These are phyloP conservation scores for Thunnus maccoyii DNA, from an alignment of 2,113 vertebrate genomes.

Conservation along the genomic window DNA sequence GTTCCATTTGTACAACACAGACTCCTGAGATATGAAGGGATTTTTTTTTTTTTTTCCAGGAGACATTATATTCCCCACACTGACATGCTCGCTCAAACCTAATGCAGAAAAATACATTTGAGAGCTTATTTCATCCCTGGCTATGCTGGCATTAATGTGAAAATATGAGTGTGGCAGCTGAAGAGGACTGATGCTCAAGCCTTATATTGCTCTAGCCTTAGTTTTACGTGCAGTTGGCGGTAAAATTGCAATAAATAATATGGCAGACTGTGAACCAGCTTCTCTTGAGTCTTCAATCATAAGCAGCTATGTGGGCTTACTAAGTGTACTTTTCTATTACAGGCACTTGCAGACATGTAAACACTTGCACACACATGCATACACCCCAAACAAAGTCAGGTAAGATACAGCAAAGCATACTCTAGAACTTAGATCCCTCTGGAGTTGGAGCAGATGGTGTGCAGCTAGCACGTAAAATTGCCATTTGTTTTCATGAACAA, in stretches of 20 bases:
- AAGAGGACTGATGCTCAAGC: slow-evolving; percentile 24
- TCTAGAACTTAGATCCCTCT: slow-evolving; percentile 8
- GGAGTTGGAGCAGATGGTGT: slow-evolving; percentile 46
- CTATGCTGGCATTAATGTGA: slow-evolving; percentile 47
- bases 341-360: slow-evolving; percentile 7
- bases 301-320: neutral
- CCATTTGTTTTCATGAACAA: slow-evolving; percentile 40
- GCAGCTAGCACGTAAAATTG: slow-evolving; percentile 8
- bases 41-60: neutral
- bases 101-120: slow-evolving; percentile 35
- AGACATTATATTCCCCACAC: slow-evolving; percentile 37
- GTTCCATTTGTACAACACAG: slow-evolving; percentile 35
- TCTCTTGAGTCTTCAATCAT: slow-evolving; percentile 26
- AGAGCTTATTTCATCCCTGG: slow-evolving; percentile 57
- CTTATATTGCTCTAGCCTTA: slow-evolving; percentile 10
- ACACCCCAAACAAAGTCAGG: slow-evolving; percentile 3
- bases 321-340: slow-evolving; percentile 1
- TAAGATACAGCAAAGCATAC: neutral
- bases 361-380: neutral
- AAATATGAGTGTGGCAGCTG: slow-evolving; percentile 57
- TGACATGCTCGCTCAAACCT: slow-evolving; percentile 13
- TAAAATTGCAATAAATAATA: slow-evolving; percentile 43
- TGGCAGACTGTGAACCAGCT: slow-evolving; percentile 18
- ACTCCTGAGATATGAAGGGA: slow-evolving; percentile 4
- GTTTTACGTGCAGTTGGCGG: slow-evolving; percentile 21